Percentiles rank a stretch among this genome's conserved stretches.
phyloP scores from a whole-genome alignment of 2,113 vertebrate genomes.

The Corvus moneduloides region DNA sequence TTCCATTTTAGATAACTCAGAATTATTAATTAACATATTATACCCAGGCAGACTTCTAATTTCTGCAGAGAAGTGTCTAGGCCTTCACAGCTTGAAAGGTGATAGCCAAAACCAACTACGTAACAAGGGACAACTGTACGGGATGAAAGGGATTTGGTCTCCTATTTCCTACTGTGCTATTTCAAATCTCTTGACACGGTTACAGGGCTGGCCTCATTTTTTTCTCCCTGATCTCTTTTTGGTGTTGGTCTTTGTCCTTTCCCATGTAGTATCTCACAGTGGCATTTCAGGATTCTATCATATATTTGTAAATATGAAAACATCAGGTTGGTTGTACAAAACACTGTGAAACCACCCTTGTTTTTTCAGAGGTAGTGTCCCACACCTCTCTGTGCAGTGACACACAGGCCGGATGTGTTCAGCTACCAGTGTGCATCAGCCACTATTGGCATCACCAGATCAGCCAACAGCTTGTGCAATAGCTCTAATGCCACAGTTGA shows the following conservation, averaged over 20 bases:
- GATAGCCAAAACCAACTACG: not conserved
- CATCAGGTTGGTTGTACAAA: not conserved
- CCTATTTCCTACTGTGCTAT: not conserved
- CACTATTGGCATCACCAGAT: not conserved
- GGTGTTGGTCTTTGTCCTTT: not conserved
- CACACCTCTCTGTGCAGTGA: not conserved
- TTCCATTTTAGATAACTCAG: conserved; percentile 61
- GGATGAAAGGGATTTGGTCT: conserved; percentile 47
- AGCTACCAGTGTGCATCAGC: not conserved
- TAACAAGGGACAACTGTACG: not conserved
- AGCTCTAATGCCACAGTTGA: not conserved
- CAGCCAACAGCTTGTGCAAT: not conserved
- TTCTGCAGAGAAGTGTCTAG: not conserved
- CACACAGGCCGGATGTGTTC: not conserved
- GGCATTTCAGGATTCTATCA: not conserved
- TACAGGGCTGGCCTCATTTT: not conserved
- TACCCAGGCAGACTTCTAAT: not conserved
- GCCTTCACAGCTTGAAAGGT: conserved; percentile 26
- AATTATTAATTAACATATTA: conserved; percentile 51
- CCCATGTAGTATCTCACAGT: not conserved
- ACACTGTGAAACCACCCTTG: not conserved
- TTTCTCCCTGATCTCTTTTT: not conserved
- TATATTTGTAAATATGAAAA: not conserved
- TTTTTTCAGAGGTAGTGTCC: not conserved
- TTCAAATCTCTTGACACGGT: not conserved